Percentiles rank a stretch among this genome's conserved stretches.
These are phyloP conservation scores for Cololabis saira DNA, from an alignment of 2,113 vertebrate genomes.

Conservation along the genomic window DNA sequence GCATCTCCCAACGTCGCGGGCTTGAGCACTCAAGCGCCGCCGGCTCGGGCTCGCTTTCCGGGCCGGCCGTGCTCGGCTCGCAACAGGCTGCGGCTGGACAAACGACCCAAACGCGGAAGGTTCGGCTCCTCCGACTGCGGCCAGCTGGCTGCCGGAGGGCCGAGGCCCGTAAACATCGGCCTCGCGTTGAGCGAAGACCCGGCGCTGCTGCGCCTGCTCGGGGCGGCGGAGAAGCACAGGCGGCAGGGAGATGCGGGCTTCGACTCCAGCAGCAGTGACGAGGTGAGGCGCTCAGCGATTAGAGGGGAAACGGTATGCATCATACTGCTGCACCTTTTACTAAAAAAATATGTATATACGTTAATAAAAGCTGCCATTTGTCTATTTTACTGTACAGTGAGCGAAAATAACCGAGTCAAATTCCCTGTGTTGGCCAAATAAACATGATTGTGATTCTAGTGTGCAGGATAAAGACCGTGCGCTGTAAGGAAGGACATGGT, in stretches of 20 bases:
- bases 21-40: conserved; percentile 50
- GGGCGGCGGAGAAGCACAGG: conserved; percentile 81
- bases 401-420: no score
- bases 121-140: conserved; percentile 68
- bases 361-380: no score
- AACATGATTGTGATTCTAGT: no score
- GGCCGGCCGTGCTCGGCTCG: conserved; percentile 82
- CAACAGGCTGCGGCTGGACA: conserved; percentile 73
- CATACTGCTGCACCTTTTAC: no score
- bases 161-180: conserved; percentile 84
- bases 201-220: conserved; percentile 83
- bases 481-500: background rate
- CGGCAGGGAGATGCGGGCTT: conserved; percentile 83
- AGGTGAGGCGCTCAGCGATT: conserved; percentile 66
- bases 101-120: conserved; percentile 77
- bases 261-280: conserved; percentile 81
- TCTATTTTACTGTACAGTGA: no score
- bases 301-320: background rate
- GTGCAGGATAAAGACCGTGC: background rate
- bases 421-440: no score
- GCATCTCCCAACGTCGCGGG: conserved; percentile 79
- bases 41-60: conserved; percentile 86
- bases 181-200: conserved; percentile 83
- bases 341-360: no score
- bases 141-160: conserved; percentile 73